phyloP scores from a whole-genome alignment of 2,888 invertebrate genomes.

The Acanthosepion pharaonis region DNA sequence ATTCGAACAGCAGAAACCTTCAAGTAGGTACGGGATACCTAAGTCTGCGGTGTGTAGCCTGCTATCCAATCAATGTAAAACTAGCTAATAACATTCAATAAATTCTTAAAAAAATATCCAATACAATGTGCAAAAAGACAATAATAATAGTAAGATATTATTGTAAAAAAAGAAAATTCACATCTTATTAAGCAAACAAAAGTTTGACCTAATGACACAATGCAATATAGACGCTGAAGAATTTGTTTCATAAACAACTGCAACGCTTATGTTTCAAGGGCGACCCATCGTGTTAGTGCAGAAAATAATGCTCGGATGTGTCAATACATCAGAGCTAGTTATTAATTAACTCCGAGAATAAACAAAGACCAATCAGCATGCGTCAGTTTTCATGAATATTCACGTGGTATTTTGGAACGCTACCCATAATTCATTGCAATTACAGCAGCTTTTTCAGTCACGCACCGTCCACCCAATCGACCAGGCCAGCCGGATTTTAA shows the following conservation, averaged over 20 bases:
- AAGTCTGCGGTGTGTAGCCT: too few species aligned
- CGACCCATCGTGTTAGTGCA: not conserved
- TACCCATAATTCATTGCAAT: conserved; percentile 2
- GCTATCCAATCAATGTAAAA: too few species aligned
- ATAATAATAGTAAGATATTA: too few species aligned
- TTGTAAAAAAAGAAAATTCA: too few species aligned
- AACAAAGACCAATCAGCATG: not conserved
- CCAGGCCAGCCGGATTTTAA: not conserved
- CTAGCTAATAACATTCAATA: too few species aligned
- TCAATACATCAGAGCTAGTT: not conserved
- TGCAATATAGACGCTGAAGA: too few species aligned
- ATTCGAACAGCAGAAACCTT: too few species aligned
- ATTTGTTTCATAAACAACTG: not conserved
- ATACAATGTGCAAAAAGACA: too few species aligned
- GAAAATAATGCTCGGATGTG: not conserved
- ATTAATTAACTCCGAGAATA: not conserved
- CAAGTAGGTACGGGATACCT: too few species aligned
- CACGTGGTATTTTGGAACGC: not conserved
- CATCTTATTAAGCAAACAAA: too few species aligned
- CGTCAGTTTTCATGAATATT: not conserved
- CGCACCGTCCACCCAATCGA: not conserved
- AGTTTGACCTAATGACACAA: too few species aligned
- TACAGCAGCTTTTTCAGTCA: not conserved
- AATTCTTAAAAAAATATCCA: too few species aligned
- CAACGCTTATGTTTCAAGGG: not conserved